Conservation (phyloP, 2,797 vertebrate genomes). For the Dallia pectoralis region DNA sequence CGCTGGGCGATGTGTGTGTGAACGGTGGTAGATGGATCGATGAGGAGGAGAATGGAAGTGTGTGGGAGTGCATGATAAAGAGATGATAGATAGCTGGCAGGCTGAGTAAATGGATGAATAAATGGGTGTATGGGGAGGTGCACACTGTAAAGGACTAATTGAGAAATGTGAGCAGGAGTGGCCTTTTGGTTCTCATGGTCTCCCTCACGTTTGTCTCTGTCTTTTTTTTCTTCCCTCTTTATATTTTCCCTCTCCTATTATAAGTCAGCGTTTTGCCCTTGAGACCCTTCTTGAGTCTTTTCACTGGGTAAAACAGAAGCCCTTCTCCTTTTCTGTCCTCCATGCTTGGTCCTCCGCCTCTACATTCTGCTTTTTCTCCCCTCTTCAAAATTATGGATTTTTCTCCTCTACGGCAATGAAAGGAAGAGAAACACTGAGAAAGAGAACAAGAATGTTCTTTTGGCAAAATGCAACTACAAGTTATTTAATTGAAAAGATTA, state of each 20-base stretch:
- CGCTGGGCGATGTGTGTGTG: conserved; percentile 50
- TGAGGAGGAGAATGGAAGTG: conserved; percentile 47
- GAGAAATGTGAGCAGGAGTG: conserved; percentile 59
- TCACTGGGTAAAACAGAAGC: conserved; percentile 48
- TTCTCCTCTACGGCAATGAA: neutral
- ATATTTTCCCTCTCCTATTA: conserved; percentile 58
- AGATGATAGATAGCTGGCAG: conserved; percentile 64
- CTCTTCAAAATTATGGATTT: conserved; percentile 28
- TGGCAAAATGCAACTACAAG: neutral
- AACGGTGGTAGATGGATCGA: conserved; percentile 57
- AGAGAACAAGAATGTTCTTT: neutral
- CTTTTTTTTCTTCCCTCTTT: conserved; percentile 45
- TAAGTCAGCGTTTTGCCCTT: conserved; percentile 71
- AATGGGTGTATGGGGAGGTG: conserved; percentile 49
- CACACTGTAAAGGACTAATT: conserved; percentile 60
- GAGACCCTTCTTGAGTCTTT: conserved; percentile 60
- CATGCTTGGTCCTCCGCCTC: neutral
- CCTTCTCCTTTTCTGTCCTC: conserved; percentile 31
- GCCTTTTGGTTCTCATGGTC: conserved; percentile 57
- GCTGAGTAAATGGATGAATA: conserved; percentile 66
- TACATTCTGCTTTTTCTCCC: neutral
- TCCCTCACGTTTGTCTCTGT: conserved; percentile 30
- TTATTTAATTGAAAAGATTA: neutral
- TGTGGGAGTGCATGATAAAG: conserved; percentile 32
- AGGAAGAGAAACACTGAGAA: neutral